Conservation (phyloP, 2,888 invertebrate species). For the Morpho helenor region DNA sequence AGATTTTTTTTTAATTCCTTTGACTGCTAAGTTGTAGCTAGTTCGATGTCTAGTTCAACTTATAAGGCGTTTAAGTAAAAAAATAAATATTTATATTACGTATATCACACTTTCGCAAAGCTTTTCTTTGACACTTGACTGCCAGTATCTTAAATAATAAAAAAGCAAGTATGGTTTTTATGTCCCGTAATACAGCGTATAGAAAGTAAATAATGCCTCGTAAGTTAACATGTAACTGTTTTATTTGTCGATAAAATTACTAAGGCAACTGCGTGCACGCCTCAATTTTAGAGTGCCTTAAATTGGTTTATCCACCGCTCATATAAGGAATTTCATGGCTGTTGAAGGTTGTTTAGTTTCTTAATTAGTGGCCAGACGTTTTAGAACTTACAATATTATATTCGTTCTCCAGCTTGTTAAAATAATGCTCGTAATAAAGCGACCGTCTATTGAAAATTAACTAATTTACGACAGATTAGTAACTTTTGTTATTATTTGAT, state of each 20-base stretch:
- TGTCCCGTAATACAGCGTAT: conserved; percentile 3
- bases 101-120: not conserved
- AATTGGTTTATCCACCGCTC: conserved; percentile 65
- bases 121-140: not conserved
- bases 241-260: conserved; percentile 69
- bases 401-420: conserved; percentile 49
- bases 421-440: conserved; percentile 20
- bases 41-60: too few relatives aligned
- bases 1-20: too few relatives aligned
- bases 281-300: conserved; percentile 55
- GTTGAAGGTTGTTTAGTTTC: conserved; percentile 65
- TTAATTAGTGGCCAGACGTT: conserved; percentile 64
- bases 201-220: conserved; percentile 12
- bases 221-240: conserved; percentile 44
- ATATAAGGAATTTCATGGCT: conserved; percentile 72
- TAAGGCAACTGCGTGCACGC: conserved; percentile 43
- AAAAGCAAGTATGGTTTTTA: conserved; percentile 5
- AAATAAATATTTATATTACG: too few relatives aligned
- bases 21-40: too few relatives aligned
- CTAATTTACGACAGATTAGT: too few relatives aligned
- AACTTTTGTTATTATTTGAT: too few relatives aligned
- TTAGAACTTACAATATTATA: conserved; percentile 49
- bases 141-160: conserved; percentile 1
- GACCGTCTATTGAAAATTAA: too few relatives aligned
- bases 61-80: too few relatives aligned